Evolutionary conservation across 2,888 invertebrate species (phyloP).

Genomic region (Noctua comes): DNA sequence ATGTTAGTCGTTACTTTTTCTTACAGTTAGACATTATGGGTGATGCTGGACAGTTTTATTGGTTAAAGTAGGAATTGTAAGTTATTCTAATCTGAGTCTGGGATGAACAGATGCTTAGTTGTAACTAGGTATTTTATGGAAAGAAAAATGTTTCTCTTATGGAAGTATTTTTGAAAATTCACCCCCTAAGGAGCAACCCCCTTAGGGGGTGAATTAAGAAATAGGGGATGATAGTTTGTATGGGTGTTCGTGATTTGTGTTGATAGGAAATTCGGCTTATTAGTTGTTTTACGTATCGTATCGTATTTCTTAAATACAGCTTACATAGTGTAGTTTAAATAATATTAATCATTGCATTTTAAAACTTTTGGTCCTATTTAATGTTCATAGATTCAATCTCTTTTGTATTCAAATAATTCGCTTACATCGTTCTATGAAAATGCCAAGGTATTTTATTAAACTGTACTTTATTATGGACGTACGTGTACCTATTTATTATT

Average conservation of each 20-base stretch:
- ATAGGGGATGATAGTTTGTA: neutral
- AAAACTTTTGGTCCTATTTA: neutral
- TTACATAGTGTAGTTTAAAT: neutral
- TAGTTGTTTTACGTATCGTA: neutral
- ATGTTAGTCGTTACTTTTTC: constrained; percentile 25
- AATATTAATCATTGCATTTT: neutral
- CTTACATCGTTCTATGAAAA: neutral
- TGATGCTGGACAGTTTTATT: neutral
- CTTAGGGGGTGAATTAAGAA: neutral
- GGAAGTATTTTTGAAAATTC: neutral
- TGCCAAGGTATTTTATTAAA: neutral
- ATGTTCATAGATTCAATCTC: neutral
- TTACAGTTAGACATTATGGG: neutral
- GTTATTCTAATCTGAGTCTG: neutral
- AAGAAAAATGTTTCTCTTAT: neutral
- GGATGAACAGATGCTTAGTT: neutral
- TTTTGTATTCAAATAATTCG: neutral
- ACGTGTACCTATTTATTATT: constrained; percentile 18
- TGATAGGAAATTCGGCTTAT: neutral
- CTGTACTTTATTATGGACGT: neutral
- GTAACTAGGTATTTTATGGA: neutral
- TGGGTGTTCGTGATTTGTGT: neutral
- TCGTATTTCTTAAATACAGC: neutral
- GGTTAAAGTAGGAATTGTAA: neutral
- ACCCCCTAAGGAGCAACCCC: neutral